A percentile compares a stretch with the other conserved stretches of the same genome.
Evolutionary conservation across 1,140 invertebrate genomes (phyloP).

Genomic region (Sycophaga agraensis): DNA sequence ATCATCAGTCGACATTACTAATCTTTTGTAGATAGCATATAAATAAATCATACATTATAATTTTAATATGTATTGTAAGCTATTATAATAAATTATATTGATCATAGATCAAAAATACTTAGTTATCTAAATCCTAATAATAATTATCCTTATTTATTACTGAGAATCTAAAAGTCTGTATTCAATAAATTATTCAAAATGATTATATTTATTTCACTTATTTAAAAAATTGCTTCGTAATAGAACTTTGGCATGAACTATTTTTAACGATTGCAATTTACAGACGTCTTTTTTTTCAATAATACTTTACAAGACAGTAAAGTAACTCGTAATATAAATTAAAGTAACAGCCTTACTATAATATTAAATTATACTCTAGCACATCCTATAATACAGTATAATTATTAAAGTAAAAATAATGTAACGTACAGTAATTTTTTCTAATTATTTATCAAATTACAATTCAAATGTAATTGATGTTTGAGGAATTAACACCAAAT

Average conservation of each 20-base stretch:
- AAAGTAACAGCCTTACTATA: constrained; percentile 18
- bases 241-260: constrained; percentile 16
- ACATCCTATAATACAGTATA: constrained; percentile 15
- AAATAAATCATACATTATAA: constrained; percentile 15
- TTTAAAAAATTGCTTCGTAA: constrained; percentile 12
- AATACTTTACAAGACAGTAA: constrained; percentile 19
- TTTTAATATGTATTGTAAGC: constrained; percentile 27
- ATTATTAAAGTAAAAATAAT: constrained; percentile 8
- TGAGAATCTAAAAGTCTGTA: not conserved
- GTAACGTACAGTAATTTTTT: constrained; percentile 8
- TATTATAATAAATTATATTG: constrained; percentile 24
- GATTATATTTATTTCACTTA: constrained; percentile 17
- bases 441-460: not conserved
- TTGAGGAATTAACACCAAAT: constrained; percentile 3
- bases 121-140: not conserved
- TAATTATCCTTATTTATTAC: not conserved
- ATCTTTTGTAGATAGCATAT: constrained; percentile 23
- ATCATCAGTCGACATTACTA: constrained; percentile 8
- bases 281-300: constrained; percentile 3
- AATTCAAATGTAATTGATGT: not conserved
- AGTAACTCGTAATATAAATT: constrained; percentile 7
- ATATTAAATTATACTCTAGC: constrained; percentile 9
- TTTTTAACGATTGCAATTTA: constrained; percentile 4
- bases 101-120: constrained; percentile 11
- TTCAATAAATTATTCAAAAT: constrained; percentile 1